A percentile compares a stretch with the other conserved stretches of the same genome.
These are phyloP conservation scores for Cyprinella venusta DNA, from an alignment of 2,797 vertebrate genomes.

Conservation along the genomic window DNA sequence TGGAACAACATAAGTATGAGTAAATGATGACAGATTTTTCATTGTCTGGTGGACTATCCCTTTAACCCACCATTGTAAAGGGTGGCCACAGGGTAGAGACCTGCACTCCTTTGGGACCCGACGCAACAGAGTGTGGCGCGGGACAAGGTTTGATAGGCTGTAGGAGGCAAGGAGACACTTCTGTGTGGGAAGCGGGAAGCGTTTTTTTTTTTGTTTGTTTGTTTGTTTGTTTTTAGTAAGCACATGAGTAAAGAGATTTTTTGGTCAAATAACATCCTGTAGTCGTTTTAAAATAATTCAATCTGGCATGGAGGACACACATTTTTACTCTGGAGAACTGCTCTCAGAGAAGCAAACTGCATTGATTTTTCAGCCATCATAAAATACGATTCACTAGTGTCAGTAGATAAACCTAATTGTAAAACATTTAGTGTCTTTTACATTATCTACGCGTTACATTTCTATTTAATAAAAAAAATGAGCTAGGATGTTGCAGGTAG, in stretches of 20 bases:
- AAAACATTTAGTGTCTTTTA: background rate
- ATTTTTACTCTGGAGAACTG: background rate
- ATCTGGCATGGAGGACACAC: background rate
- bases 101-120: background rate
- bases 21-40: background rate
- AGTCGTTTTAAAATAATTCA: background rate
- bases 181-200: no score
- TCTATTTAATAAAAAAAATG: background rate
- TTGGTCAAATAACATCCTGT: background rate
- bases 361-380: conserved; percentile 5
- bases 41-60: background rate
- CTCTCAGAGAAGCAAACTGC: background rate
- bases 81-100: no score
- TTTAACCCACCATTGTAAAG: background rate
- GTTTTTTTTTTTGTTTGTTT: no score
- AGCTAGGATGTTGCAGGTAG: background rate
- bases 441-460: background rate
- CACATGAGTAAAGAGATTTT: background rate
- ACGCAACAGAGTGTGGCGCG: background rate
- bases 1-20: background rate
- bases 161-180: background rate
- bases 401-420: background rate
- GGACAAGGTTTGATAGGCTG: background rate
- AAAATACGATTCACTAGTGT: background rate
- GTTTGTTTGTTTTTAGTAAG: background rate